Evolutionary conservation across 2,797 vertebrate genomes (phyloP).

Genomic region (Glossophaga mutica): DNA sequence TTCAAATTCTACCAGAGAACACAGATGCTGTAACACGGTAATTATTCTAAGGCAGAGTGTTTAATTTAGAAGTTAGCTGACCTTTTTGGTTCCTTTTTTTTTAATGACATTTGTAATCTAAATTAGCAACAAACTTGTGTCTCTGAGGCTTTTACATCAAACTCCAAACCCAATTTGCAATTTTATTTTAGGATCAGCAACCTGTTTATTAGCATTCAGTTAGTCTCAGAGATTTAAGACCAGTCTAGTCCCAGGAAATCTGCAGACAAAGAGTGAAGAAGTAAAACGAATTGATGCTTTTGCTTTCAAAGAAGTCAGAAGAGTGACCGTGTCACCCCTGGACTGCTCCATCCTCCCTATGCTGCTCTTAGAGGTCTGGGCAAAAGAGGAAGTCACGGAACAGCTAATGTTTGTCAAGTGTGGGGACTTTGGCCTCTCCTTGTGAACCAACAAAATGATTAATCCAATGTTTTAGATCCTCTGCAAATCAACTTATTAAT

Average conservation of each 20-base stretch:
- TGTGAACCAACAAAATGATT: constrained; percentile 20
- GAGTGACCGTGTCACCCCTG: neutral
- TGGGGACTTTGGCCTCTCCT: neutral
- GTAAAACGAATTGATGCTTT: neutral
- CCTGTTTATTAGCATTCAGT: neutral
- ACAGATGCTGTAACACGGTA: constrained; percentile 58
- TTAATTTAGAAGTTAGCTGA: constrained; percentile 73
- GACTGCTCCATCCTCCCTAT: neutral
- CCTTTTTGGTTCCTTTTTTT: constrained; percentile 65
- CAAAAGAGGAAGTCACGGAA: constrained; percentile 14
- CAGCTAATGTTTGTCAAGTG: neutral
- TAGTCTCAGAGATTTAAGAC: neutral
- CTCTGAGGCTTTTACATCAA: constrained; percentile 55
- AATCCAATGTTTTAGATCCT: neutral
- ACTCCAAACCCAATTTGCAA: constrained; percentile 35
- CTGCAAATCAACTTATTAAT: constrained; percentile 29
- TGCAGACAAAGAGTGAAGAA: neutral
- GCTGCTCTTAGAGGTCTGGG: neutral
- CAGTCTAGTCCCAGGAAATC: neutral
- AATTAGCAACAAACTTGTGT: constrained; percentile 64
- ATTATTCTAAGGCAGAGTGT: constrained; percentile 67
- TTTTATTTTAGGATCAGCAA: constrained; percentile 58
- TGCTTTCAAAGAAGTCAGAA: neutral
- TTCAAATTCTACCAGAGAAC: constrained; percentile 63
- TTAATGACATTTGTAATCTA: constrained; percentile 62